phyloP scores from a whole-genome alignment of 2,113 vertebrate species.

The Abramis brama region DNA sequence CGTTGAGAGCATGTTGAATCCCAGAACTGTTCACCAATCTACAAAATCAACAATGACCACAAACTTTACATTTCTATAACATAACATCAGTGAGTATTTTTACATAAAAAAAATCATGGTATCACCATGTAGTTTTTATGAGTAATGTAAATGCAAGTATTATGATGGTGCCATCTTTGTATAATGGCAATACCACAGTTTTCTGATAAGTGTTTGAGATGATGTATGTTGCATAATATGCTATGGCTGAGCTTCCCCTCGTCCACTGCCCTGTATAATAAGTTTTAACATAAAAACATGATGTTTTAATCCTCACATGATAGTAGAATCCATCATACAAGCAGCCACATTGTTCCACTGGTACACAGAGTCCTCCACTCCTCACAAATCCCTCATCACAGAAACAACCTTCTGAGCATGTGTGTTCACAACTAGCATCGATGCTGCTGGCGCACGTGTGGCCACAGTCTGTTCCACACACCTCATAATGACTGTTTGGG shows the following conservation, averaged over 20 bases:
- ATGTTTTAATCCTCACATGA: slow-evolving; percentile 37
- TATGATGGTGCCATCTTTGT: no score
- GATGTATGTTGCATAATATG: background rate
- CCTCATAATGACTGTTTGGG: slow-evolving; percentile 72
- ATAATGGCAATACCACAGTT: no score
- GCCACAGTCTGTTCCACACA: slow-evolving; percentile 66
- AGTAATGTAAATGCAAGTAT: no score
- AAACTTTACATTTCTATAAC: background rate
- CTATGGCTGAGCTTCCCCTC: no score
- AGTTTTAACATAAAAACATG: background rate
- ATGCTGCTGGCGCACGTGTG: slow-evolving; percentile 64
- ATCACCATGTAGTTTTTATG: background rate
- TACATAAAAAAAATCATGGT: background rate
- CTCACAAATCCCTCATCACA: slow-evolving; percentile 70
- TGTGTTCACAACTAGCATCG: slow-evolving; percentile 54
- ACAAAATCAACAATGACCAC: background rate
- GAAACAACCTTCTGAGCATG: slow-evolving; percentile 74
- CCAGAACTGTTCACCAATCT: slow-evolving; percentile 70
- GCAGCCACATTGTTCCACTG: slow-evolving; percentile 75
- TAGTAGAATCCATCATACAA: slow-evolving; percentile 69
- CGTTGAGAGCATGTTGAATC: slow-evolving; percentile 56
- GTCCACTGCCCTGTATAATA: no score
- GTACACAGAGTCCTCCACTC: slow-evolving; percentile 73
- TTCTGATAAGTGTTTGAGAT: background rate
- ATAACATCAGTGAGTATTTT: background rate